Evolutionary conservation across 2,797 vertebrate genomes (phyloP), one percentile per base, ranked within the genome.

Genomic region (Cirrhinus mrigala): DNA sequence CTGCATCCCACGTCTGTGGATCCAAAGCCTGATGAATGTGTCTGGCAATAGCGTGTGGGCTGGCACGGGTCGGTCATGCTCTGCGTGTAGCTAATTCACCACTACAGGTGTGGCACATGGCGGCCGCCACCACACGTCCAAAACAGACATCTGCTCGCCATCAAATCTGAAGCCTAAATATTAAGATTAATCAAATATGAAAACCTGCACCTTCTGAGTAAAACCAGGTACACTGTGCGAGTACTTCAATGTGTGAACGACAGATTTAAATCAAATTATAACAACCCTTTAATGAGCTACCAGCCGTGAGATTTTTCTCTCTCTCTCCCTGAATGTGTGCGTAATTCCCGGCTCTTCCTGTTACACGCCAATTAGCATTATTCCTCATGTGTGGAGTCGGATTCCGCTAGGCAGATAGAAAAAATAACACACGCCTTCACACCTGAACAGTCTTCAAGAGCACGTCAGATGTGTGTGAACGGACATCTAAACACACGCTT

Each of bases 351-450:
- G 8, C 3, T 79, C 48, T 85, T 82, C 33, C 66, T 78, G 64
- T 71, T 73, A 88, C 89, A 84, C 62, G 74, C 29, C 79, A 87
- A 92, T 93, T 93, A 93, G 89, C 91, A 94, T 94, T 92, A 93
- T 93, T 94, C 92, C 91, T 92, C 81, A 44, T 0, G 78, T 89
- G 83, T 89, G 84, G 86, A 89, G 79, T 77, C 84, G 50, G 18
- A 83, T 89, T 85, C 44, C 71, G 88, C 89, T 83, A 74, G 66
- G 60, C 6, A 46, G 62, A 82, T 24, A 46, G 64, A 80, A 87
- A 27, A 76, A 88, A 90, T 89, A 92, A 91, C 90, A 91, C 90
- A 74, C 20, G 82, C 87, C 87, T 92, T 91, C 87, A 92, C 89
- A 89, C 91, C 88, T 90, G 78, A 77, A 88, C 85, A 83, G 87